These are phyloP conservation scores for Meteorus sp. DNA, from an alignment of 1,140 invertebrate genomes.

Conservation along the genomic window DNA sequence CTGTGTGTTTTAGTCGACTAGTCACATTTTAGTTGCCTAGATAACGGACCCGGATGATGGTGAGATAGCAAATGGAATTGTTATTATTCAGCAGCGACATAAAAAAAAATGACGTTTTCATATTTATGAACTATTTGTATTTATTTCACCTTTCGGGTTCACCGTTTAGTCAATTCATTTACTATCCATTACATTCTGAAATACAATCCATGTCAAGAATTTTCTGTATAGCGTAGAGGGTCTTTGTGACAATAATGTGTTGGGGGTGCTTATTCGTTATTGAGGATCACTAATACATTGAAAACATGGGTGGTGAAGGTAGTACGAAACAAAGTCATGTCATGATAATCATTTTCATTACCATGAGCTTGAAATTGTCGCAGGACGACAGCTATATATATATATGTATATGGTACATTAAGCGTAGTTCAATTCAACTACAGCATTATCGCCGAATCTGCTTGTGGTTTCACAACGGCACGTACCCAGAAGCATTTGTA, in stretches of 20 bases:
- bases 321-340: no score
- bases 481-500: neutral
- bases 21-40: slow-evolving; percentile 9
- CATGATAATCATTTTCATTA: no score
- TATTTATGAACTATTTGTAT: no score
- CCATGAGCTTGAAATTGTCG: slow-evolving; percentile 22
- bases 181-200: no score
- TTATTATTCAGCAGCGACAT: neutral
- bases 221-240: no score
- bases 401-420: neutral
- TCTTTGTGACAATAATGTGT: no score
- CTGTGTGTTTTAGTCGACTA: neutral
- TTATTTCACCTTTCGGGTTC: no score
- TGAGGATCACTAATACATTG: no score
- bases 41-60: slow-evolving; percentile 14
- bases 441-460: slow-evolving; percentile 1
- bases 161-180: neutral
- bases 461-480: slow-evolving; percentile 14
- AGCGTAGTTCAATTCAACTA: neutral
- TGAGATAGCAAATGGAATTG: slow-evolving; percentile 20
- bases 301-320: no score
- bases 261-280: no score
- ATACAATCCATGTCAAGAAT: no score
- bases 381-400: neutral
- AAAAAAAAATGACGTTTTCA: neutral